Evolutionary conservation across 2,113 vertebrate species (phyloP).

Genomic region (Beaufortia kweichowensis): DNA sequence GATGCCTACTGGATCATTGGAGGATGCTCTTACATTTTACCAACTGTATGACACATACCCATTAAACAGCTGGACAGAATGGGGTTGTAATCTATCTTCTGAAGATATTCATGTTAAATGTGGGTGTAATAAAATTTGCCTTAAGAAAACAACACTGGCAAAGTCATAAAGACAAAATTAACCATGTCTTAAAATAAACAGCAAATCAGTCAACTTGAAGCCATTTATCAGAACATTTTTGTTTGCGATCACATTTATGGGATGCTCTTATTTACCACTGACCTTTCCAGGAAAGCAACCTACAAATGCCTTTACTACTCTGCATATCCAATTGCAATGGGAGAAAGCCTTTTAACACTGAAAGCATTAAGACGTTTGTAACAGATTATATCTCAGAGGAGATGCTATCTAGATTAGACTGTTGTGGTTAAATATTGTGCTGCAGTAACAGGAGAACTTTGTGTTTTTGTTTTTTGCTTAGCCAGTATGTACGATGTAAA

Average conservation of each 20-base stretch:
- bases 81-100: not conserved
- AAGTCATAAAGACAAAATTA: not conserved
- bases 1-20: too few relatives aligned
- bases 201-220: not conserved
- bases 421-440: not conserved
- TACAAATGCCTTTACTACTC: too few relatives aligned
- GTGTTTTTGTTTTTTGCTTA: not conserved
- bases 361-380: too few relatives aligned
- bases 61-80: conserved; percentile 4
- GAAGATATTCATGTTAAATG: not conserved
- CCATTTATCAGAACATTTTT: not conserved
- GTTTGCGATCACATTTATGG: too few relatives aligned
- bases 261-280: too few relatives aligned
- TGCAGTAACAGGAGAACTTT: not conserved
- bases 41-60: not conserved
- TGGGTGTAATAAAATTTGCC: not conserved
- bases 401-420: not conserved
- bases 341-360: too few relatives aligned
- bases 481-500: conserved; percentile 1
- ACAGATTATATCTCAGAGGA: too few relatives aligned
- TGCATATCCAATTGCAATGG: too few relatives aligned
- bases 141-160: not conserved
- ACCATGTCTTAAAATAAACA: not conserved
- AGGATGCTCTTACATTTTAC: not conserved
- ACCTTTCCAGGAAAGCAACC: too few relatives aligned